Conservation (phyloP, 2,113 vertebrate species). For the Cisticola juncidis region DNA sequence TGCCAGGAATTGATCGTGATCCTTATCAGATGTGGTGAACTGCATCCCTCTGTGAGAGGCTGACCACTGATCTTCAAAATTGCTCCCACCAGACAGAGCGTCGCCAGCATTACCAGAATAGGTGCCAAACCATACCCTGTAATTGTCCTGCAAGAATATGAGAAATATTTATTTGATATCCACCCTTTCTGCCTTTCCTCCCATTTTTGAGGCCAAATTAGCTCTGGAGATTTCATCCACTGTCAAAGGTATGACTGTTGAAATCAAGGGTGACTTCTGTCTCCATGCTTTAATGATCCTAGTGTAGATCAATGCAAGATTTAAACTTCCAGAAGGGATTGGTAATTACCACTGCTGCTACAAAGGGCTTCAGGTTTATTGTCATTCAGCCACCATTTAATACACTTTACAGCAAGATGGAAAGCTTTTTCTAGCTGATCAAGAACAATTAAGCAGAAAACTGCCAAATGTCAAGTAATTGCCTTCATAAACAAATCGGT, state of each 20-base stretch:
- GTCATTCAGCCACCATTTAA: neutral
- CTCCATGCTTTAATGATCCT: neutral
- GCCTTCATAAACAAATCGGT: neutral
- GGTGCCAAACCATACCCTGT: slow-evolving; percentile 80
- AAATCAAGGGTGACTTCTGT: neutral
- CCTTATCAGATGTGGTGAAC: slow-evolving; percentile 87
- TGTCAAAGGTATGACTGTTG: neutral
- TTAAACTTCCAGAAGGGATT: neutral
- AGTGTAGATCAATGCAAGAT: neutral
- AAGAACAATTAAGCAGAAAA: neutral
- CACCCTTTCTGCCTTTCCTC: neutral
- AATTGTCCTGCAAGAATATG: slow-evolving; percentile 78
- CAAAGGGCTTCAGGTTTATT: neutral
- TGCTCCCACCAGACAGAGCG: slow-evolving; percentile 81
- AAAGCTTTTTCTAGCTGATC: neutral
- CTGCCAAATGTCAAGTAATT: neutral
- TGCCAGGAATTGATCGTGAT: slow-evolving; percentile 83
- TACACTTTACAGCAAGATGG: neutral
- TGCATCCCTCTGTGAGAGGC: slow-evolving; percentile 83
- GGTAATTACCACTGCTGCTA: neutral
- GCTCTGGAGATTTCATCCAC: neutral
- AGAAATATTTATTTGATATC: neutral
- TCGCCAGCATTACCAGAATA: slow-evolving; percentile 87
- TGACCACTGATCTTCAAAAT: slow-evolving; percentile 86
- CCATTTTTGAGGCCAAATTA: neutral